Conservation (phyloP, 1,140 invertebrate genomes). For the Apis dorsata region DNA sequence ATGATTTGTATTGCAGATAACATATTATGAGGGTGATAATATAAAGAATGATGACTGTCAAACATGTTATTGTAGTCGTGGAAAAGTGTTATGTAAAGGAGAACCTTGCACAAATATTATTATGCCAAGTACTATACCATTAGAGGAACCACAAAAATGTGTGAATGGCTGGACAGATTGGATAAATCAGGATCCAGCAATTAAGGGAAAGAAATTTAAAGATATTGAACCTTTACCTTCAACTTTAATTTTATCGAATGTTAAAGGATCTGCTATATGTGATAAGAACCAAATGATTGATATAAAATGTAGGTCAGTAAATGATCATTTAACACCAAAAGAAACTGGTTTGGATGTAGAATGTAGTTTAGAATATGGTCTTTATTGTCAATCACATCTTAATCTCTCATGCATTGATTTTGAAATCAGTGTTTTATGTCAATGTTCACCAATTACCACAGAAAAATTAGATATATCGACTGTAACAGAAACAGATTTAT, state of each 20-base stretch:
- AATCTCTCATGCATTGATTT: slow-evolving; percentile 83
- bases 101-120: slow-evolving; percentile 81
- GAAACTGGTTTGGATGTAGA: slow-evolving; percentile 86
- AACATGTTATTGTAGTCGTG: slow-evolving; percentile 87
- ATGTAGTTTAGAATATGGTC: slow-evolving; percentile 86
- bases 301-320: slow-evolving; percentile 87
- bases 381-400: slow-evolving; percentile 82
- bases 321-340: slow-evolving; percentile 82
- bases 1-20: slow-evolving; percentile 39
- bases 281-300: slow-evolving; percentile 82
- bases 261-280: slow-evolving; percentile 80
- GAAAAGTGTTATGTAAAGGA: slow-evolving; percentile 85
- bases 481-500: not conserved
- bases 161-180: slow-evolving; percentile 87
- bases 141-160: slow-evolving; percentile 79
- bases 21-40: slow-evolving; percentile 88
- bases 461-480: not conserved
- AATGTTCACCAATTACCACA: slow-evolving; percentile 76
- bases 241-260: slow-evolving; percentile 66
- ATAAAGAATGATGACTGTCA: slow-evolving; percentile 88
- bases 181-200: slow-evolving; percentile 83
- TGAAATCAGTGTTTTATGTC: slow-evolving; percentile 86
- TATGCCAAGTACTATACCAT: slow-evolving; percentile 59
- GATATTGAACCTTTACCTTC: slow-evolving; percentile 85
- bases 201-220: slow-evolving; percentile 75